Evolutionary conservation across 2,797 vertebrate genomes (phyloP), one percentile per base, ranked within the genome.

Genomic region (Gallirallus australis): DNA sequence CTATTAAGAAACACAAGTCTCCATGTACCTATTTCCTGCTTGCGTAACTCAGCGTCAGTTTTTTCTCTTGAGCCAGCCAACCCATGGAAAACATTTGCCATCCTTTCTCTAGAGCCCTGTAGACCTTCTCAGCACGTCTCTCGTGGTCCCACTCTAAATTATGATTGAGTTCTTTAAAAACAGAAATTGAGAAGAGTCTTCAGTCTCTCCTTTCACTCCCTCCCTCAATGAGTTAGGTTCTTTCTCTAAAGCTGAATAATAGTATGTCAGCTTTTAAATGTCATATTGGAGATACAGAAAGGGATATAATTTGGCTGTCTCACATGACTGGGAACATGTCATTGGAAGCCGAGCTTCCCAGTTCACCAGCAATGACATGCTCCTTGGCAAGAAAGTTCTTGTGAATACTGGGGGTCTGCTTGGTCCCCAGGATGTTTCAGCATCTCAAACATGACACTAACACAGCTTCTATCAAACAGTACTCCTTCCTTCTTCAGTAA

Each of bases 371-470:
- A 79, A 9, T 27, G 42, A 30, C 33, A 7, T 35, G 33, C 12
- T 53, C 39, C 45, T 65, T 54, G 56, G 15, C 30, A 87, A 76
- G 20, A 65, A 80, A 21, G 12, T 18, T 69, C 17, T 57, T 63
- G n/a, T 72, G 35, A 68, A 79, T 65, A 17, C 30, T 69, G 33
- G 17, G 28, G 8, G 6, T 75, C 1, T 76, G 33, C 56, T 70
- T 1, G 0, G 8, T 15, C 11, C 25, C 40, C 28, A 61, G 69
- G 56, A 39, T 1, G 0, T 23, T 54, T 82, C 35, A 69, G 9
- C 7, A 31, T 23, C 35, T 71, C 63, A 37, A 84, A 53, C 31
- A 4, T 9, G 33, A 28, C 79, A 31, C 33, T 68, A 72, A 64
- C 15, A 35, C 8, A 48, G 9, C 23, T 52, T 59, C 65, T 63